Evolutionary conservation across 2,888 invertebrate species (phyloP).

Genomic region (Eupithecia abbreviata): DNA sequence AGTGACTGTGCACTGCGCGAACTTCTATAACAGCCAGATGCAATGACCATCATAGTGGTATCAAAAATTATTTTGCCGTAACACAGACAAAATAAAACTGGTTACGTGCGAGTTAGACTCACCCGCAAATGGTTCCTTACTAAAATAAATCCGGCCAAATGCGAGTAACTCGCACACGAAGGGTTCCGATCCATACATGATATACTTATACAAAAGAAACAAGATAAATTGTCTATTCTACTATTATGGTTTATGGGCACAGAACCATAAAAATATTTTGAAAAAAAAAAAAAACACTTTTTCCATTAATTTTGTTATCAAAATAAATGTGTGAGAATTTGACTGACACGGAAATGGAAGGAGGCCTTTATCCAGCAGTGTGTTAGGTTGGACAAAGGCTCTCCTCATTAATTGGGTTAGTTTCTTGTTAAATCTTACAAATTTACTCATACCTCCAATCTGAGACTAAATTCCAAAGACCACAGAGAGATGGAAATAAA

Average conservation of each 20-base stretch:
- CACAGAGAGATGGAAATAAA: background rate
- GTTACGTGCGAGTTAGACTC: background rate
- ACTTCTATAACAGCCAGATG: constrained; percentile 8
- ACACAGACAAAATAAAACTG: background rate
- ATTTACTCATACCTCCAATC: background rate
- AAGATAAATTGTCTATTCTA: no score
- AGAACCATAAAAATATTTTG: no score
- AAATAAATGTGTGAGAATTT: background rate
- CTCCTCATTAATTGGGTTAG: background rate
- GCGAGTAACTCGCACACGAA: background rate
- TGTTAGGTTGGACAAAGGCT: background rate
- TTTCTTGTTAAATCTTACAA: background rate
- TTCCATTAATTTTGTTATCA: background rate
- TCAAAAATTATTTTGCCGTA: background rate
- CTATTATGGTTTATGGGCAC: no score
- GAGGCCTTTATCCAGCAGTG: background rate
- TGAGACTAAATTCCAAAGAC: background rate
- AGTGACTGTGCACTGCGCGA: constrained; percentile 19
- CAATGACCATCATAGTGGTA: constrained; percentile 4
- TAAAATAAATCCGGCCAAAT: background rate
- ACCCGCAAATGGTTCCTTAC: background rate
- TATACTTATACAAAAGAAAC: no score
- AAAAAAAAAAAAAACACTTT: no score
- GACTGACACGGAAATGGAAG: background rate
- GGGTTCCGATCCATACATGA: background rate